Conservation (phyloP, 2,797 vertebrate species). For the Malacoraja senta region DNA sequence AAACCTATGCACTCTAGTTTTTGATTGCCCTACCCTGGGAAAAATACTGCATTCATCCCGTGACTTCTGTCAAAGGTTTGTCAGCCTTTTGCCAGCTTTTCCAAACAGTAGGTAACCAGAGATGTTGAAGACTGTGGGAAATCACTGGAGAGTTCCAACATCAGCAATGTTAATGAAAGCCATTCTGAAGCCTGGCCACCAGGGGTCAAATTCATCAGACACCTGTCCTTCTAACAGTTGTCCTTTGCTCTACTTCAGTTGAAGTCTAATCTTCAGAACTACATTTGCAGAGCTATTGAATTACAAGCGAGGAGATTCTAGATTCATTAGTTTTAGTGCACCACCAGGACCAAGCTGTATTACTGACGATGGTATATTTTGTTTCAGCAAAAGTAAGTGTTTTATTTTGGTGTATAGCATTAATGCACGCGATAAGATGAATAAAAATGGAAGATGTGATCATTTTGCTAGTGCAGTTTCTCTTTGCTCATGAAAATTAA, state of each 20-base stretch:
- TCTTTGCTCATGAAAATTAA: not conserved
- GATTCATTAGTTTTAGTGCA: not conserved
- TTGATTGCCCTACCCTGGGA: no score
- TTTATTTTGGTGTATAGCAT: not conserved
- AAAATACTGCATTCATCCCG: no score
- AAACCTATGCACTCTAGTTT: no score
- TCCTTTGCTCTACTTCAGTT: not conserved
- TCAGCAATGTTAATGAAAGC: not conserved
- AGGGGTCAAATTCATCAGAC: not conserved
- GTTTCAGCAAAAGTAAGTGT: not conserved
- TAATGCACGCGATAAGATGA: not conserved
- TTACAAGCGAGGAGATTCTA: not conserved
- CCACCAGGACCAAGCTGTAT: not conserved
- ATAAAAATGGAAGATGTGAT: not conserved
- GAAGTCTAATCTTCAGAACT: not conserved
- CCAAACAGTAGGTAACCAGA: not conserved
- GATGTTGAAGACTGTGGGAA: not conserved
- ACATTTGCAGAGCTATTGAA: slow-evolving; percentile 13
- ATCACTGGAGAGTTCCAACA: not conserved
- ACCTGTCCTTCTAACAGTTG: slow-evolving; percentile 13
- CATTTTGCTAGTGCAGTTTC: not conserved
- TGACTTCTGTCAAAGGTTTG: not conserved
- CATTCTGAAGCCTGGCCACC: not conserved
- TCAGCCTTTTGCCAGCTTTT: not conserved
- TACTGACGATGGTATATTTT: not conserved